Conservation (phyloP, 1,140 invertebrate genomes). For the Belonocnema kinseyi region DNA sequence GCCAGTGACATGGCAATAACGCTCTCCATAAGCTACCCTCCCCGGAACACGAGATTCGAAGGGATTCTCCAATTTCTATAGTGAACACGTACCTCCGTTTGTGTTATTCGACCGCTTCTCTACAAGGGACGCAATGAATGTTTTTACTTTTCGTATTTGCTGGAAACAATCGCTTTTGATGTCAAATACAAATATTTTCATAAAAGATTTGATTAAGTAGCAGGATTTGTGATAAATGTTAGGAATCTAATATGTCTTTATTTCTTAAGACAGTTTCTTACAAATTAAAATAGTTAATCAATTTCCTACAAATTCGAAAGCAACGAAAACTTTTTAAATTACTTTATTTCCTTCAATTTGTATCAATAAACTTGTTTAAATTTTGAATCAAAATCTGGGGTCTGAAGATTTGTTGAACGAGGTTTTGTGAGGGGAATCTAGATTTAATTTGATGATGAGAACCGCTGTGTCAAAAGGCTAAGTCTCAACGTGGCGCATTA, state of each 20-base stretch:
- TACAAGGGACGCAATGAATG: not conserved
- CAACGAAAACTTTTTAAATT: too few relatives aligned
- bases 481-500: slow-evolving; percentile 54
- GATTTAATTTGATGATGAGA: slow-evolving; percentile 39
- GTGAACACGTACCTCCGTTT: slow-evolving; percentile 9
- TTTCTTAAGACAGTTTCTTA: not conserved
- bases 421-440: too few relatives aligned
- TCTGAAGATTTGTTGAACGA: too few relatives aligned
- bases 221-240: not conserved
- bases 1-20: slow-evolving; percentile 67
- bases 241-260: not conserved
- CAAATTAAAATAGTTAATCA: too few relatives aligned
- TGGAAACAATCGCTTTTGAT: slow-evolving; percentile 5
- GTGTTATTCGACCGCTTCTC: slow-evolving; percentile 6
- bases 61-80: slow-evolving; percentile 39
- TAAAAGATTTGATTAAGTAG: not conserved
- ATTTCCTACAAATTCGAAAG: too few relatives aligned
- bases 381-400: too few relatives aligned
- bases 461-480: slow-evolving; percentile 48
- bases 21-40: slow-evolving; percentile 62
- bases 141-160: slow-evolving; percentile 8
- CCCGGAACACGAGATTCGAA: slow-evolving; percentile 35
- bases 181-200: not conserved
- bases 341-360: too few relatives aligned
- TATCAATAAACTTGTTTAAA: too few relatives aligned